Base-by-base conservation (phyloP, 2,888 invertebrate species). In the Cryptosula pallasiana region DNA sequence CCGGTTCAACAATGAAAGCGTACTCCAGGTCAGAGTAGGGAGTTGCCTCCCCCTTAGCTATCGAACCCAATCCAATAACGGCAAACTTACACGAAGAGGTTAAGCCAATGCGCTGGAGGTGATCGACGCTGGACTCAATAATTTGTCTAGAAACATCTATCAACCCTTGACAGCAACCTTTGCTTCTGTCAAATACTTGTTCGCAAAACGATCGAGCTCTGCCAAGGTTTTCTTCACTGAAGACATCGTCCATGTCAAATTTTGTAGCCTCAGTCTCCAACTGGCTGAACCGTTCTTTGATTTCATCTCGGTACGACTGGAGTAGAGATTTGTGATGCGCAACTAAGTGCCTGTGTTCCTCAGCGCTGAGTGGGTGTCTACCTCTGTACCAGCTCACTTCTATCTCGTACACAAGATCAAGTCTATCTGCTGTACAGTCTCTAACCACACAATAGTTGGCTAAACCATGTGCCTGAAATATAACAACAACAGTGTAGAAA, bases 21-120 rank as follows among this genome's bases (percentile, higher is more conserved):
- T 57, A 57, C n/a, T 57, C 57, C 5, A 57, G 57, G n/a, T 57
- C 57, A 57, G 57, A 57, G 57, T 57, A 57, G 5, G 57, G 57
- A 16, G 57, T 57, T 57, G 57, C 57, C 5, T 57, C 57, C 5
- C 57, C 57, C 25, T 25, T 45, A 13, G 45, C 45, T 45, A 45
- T 45, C 5, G 45, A 45, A 45, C 45, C 45, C 45, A 45, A 45
- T 57, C n/a, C 57, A 16, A 57, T 25, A 5, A 57, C 25, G n/a
- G 57, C 57, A 57, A 57, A 57, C 25, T 16, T 16, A 25, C 57
- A 57, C 57, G 13, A 23, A 23, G 57, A 5, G 5, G 5, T 25
- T 25, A n/a, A 13, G 5, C 25, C 57, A 13, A n/a, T 57, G 5
- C 5, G 3, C 20, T 16, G 5, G 5, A 57, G 25, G 5, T 16